phyloP scores from a whole-genome alignment of 2,797 vertebrate genomes.

The Cirrhinus mrigala region DNA sequence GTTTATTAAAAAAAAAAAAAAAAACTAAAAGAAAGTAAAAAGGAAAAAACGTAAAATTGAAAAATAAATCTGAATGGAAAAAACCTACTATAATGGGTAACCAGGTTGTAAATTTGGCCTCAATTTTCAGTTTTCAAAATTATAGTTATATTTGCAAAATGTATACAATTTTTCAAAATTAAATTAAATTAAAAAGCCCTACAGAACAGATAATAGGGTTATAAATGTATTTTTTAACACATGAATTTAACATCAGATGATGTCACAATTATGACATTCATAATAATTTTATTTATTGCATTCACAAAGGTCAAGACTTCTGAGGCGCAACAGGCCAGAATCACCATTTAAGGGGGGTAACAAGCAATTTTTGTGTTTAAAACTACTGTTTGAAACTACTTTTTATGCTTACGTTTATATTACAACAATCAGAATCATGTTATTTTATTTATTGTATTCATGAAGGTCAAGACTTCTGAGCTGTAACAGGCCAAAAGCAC shows the following conservation, averaged over 20 bases:
- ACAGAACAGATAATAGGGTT: background rate
- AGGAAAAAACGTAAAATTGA: background rate
- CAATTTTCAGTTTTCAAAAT: too few relatives aligned
- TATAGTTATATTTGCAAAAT: too few relatives aligned
- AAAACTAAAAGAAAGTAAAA: too few relatives aligned
- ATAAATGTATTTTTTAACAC: background rate
- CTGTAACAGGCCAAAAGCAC: background rate
- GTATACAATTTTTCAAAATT: too few relatives aligned
- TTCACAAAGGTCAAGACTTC: background rate
- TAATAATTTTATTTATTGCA: background rate
- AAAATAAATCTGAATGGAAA: background rate
- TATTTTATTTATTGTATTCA: background rate
- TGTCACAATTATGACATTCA: background rate
- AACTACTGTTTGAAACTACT: background rate
- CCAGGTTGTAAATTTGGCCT: too few relatives aligned
- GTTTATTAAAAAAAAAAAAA: too few relatives aligned
- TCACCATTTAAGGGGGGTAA: background rate
- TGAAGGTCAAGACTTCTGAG: background rate
- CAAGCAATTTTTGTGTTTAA: background rate
- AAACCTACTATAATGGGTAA: too few relatives aligned
- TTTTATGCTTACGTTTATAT: background rate
- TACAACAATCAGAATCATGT: background rate
- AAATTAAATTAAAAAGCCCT: too few relatives aligned
- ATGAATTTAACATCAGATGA: background rate
- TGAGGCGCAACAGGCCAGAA: background rate